These are phyloP conservation scores for Epinotia nisella DNA, from an alignment of 2,888 invertebrate genomes.

Conservation along the genomic window DNA sequence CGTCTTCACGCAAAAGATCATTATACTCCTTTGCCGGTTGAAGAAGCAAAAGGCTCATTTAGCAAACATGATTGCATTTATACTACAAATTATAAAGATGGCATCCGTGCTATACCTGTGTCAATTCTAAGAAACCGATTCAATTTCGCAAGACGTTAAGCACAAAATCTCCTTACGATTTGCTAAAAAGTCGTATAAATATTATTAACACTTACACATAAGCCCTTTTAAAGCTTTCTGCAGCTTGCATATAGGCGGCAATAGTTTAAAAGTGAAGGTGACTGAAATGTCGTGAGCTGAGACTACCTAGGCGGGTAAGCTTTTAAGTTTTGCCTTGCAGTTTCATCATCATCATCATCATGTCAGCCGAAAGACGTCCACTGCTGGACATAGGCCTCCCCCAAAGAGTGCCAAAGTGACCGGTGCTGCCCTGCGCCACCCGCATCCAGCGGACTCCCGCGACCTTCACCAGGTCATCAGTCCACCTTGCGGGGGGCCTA, in stretches of 20 bases:
- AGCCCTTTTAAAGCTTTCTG: not conserved
- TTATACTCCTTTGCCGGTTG: too few species aligned
- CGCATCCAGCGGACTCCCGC: too few species aligned
- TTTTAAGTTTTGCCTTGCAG: constrained; percentile 14
- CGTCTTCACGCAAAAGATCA: too few species aligned
- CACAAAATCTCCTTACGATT: not conserved
- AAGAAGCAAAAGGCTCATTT: too few species aligned
- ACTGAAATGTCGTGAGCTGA: constrained; percentile 56
- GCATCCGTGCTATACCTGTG: not conserved
- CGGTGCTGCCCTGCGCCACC: too few species aligned
- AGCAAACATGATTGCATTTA: too few species aligned
- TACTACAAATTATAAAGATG: not conserved
- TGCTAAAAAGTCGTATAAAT: constrained; percentile 3
- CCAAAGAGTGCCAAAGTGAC: too few species aligned
- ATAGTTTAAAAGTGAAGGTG: constrained; percentile 74
- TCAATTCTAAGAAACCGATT: not conserved
- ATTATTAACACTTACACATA: not conserved
- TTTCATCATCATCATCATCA: not conserved
- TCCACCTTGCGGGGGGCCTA: too few species aligned
- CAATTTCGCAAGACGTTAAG: not conserved
- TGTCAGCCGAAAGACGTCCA: too few species aligned
- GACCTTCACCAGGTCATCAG: too few species aligned
- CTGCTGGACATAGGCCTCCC: too few species aligned
- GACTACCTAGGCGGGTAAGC: constrained; percentile 10
- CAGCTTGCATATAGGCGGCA: constrained; percentile 30